Percentiles rank a stretch among this genome's conserved stretches.
Conservation (phyloP, 2,113 vertebrate species). For the Gymnocephalus cernua region DNA sequence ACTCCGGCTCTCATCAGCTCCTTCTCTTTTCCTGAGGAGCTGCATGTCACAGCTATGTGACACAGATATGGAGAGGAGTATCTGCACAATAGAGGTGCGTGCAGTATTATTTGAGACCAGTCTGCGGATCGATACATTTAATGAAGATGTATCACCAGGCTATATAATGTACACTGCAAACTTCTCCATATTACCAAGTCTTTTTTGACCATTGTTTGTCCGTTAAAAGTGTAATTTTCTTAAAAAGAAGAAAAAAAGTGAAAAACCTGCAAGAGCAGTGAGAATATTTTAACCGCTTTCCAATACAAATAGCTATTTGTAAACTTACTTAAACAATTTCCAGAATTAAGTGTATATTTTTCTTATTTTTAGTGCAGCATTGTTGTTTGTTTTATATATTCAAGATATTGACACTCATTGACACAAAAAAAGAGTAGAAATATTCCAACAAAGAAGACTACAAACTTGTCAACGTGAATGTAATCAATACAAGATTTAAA, state of each 20-base stretch:
- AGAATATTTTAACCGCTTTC: background rate
- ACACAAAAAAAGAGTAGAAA: background rate
- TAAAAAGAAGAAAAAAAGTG: background rate
- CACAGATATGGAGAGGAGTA: constrained; percentile 14
- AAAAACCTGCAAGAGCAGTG: background rate
- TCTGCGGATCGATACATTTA: background rate
- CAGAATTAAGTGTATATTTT: background rate
- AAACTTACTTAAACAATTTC: background rate
- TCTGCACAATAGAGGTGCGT: background rate
- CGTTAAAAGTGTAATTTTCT: background rate
- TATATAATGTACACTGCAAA: background rate
- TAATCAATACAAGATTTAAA: background rate
- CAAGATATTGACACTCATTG: background rate
- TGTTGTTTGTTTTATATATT: too few species aligned
- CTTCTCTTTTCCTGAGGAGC: constrained; percentile 49
- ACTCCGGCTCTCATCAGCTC: constrained; percentile 68
- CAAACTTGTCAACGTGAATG: background rate
- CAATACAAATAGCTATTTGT: background rate
- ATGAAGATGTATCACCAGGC: background rate
- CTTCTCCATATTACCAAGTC: background rate
- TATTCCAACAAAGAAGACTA: background rate
- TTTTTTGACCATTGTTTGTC: background rate
- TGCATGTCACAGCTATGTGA: constrained; percentile 58
- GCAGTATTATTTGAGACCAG: background rate
- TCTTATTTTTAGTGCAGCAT: background rate